phyloP scores from a whole-genome alignment of 2,797 vertebrate genomes.

The Helarctos malayanus region DNA sequence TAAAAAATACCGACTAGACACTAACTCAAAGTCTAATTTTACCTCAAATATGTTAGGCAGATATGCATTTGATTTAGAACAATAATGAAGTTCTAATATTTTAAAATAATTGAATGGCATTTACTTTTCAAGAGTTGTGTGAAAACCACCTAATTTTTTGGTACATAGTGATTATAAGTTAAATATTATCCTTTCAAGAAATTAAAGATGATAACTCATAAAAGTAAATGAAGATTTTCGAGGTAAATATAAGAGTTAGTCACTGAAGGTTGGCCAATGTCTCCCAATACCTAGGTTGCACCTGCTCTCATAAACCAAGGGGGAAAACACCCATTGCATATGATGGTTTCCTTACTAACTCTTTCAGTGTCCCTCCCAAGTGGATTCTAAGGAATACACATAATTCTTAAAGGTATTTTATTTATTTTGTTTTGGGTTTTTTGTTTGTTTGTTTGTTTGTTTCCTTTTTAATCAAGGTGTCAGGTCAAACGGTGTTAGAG shows the following conservation, averaged over 20 bases:
- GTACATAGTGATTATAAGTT: neutral
- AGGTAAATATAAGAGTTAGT: neutral
- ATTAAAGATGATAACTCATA: neutral
- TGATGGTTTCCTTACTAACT: neutral
- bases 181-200: neutral
- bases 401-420: neutral
- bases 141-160: neutral
- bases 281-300: neutral
- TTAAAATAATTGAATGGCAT: neutral
- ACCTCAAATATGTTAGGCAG: neutral
- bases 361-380: neutral
- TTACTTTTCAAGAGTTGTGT: conserved; percentile 7
- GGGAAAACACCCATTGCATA: rapidly evolving
- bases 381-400: neutral
- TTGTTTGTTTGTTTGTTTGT: neutral
- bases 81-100: neutral
- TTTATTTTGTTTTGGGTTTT: neutral
- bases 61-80: conserved; percentile 1
- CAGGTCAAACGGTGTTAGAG: neutral
- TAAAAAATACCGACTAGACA: neutral
- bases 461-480: neutral
- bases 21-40: neutral
- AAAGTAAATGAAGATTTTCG: neutral
- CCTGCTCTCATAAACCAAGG: neutral
- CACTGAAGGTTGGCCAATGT: neutral